Evolutionary conservation across 2,113 vertebrate genomes (phyloP).

Genomic region (Campylorhamphus procurvoides): DNA sequence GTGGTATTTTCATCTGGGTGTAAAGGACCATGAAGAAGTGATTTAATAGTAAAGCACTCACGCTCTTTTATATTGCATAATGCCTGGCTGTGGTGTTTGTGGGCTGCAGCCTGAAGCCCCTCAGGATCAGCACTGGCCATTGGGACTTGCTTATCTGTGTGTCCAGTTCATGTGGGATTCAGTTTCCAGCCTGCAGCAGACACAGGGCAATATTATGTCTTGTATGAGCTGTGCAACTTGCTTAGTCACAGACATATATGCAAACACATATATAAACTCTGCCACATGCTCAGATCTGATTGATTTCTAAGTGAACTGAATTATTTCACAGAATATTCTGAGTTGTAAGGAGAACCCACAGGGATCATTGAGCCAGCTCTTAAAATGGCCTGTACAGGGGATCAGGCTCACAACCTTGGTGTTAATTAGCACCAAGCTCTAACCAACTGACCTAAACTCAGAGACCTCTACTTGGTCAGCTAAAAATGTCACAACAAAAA

Average conservation of each 20-base stretch:
- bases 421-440: neutral
- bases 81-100: fast-evolving
- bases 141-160: no score
- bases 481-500: neutral
- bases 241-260: neutral
- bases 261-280: neutral
- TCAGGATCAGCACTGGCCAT: neutral
- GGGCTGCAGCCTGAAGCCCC: neutral
- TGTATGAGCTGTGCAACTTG: neutral
- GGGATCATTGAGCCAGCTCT: neutral
- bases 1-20: neutral
- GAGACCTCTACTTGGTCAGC: neutral
- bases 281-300: neutral
- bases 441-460: neutral
- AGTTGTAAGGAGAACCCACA: neutral
- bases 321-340: neutral
- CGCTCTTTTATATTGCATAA: no score
- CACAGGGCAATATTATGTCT: neutral
- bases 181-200: neutral
- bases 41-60: neutral
- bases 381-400: neutral
- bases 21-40: neutral
- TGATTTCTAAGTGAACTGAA: neutral
- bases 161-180: neutral
- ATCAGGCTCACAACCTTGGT: neutral